phyloP scores from a whole-genome alignment of 2,797 vertebrate genomes.

The Xyrichtys novacula region DNA sequence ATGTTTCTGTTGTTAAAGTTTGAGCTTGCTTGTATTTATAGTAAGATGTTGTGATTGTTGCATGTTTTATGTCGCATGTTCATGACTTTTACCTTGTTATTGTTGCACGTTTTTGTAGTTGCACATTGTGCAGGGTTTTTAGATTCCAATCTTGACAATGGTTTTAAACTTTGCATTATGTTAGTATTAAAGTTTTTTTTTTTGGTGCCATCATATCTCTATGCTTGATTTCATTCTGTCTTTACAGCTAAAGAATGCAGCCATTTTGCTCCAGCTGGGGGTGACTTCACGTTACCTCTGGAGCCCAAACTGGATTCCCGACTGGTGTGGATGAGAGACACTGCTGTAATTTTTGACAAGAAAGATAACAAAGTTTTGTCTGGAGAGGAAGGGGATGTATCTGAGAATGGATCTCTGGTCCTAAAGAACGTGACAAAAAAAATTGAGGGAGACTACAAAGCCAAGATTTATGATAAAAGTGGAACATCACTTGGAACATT shows the following conservation, averaged over 20 bases:
- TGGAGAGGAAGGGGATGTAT: accelerated
- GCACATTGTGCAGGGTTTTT: too few relatives aligned
- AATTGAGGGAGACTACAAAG: accelerated
- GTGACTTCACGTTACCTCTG: accelerated
- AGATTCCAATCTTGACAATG: too few relatives aligned
- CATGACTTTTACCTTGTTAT: too few relatives aligned
- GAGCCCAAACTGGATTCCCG: accelerated
- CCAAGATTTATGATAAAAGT: accelerated
- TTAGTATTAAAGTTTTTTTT: too few relatives aligned
- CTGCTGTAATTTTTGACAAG: accelerated
- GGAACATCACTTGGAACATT: not conserved
- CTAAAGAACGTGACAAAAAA: accelerated
- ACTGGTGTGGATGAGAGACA: accelerated
- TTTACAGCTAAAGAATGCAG: not conserved
- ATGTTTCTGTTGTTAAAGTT: too few relatives aligned
- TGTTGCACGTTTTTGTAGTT: too few relatives aligned
- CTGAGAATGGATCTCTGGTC: slow-evolving; percentile 12
- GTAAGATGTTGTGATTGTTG: too few relatives aligned
- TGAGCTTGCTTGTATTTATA: too few relatives aligned
- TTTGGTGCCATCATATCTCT: too few relatives aligned
- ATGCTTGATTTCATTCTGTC: not conserved
- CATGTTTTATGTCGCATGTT: too few relatives aligned
- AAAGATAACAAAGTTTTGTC: accelerated
- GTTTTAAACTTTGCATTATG: too few relatives aligned
- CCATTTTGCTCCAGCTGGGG: accelerated